A percentile compares a stretch with the other conserved stretches of the same genome.
phyloP scores from a whole-genome alignment of 1,140 invertebrate genomes.

The Bombus superbus region DNA sequence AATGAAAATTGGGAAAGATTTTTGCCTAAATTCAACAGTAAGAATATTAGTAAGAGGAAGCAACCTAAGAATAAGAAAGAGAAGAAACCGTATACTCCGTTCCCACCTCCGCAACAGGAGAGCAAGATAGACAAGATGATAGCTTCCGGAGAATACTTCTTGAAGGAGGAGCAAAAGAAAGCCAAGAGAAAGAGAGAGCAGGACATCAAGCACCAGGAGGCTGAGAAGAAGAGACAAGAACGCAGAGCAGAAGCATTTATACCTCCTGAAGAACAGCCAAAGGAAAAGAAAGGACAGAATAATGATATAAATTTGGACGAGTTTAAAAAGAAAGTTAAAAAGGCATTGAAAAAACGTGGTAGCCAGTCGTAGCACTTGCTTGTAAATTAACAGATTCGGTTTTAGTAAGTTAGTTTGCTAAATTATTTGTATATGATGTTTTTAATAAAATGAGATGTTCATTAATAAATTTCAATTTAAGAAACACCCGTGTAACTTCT shows the following conservation, averaged over 20 bases:
- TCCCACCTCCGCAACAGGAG: conserved; percentile 96
- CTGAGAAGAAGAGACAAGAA: conserved; percentile 89
- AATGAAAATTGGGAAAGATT: conserved; percentile 99
- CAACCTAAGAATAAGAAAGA: conserved; percentile 93
- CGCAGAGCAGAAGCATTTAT: conserved; percentile 91
- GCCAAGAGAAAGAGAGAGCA: conserved; percentile 89
- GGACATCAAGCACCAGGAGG: conserved; percentile 88
- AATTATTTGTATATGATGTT: conserved; percentile 6
- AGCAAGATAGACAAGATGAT: conserved; percentile 97
- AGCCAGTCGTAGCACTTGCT: conserved; percentile 12
- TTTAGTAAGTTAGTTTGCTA: neutral
- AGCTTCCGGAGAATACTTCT: conserved; percentile 98
- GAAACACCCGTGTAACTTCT: conserved; percentile 14
- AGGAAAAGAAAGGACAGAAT: conserved; percentile 67
- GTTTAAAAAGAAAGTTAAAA: conserved; percentile 89
- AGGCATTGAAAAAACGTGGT: conserved; percentile 81
- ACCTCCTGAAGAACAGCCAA: conserved; percentile 88
- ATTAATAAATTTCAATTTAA: neutral
- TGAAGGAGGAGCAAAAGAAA: conserved; percentile 92
- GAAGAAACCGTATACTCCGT: conserved; percentile 98
- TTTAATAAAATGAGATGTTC: conserved; percentile 43
- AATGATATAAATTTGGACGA: conserved; percentile 85
- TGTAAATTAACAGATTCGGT: neutral
- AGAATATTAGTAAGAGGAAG: conserved; percentile 93
- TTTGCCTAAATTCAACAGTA: conserved; percentile 97